Conservation (phyloP, 2,113 vertebrate genomes). For the Nothobranchius kuhntae region DNA sequence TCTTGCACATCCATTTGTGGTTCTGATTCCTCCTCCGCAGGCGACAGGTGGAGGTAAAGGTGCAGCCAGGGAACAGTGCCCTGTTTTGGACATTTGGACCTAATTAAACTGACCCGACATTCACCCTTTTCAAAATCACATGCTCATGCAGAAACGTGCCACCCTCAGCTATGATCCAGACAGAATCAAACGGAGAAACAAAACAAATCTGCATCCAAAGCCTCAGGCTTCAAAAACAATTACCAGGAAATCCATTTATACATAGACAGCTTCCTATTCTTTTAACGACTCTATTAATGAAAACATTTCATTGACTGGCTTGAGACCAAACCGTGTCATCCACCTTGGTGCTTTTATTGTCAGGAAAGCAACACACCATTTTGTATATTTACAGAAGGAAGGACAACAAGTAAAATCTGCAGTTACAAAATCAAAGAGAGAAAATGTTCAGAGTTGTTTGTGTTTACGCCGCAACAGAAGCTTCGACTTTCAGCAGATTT, state of each 20-base stretch:
- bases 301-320: slow-evolving; percentile 65
- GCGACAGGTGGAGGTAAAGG: slow-evolving; percentile 6
- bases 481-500: neutral
- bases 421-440: slow-evolving; percentile 12
- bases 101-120: slow-evolving; percentile 54
- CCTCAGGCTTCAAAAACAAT: slow-evolving; percentile 78
- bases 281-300: slow-evolving; percentile 77
- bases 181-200: slow-evolving; percentile 63
- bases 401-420: slow-evolving; percentile 30
- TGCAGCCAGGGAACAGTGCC: slow-evolving; percentile 10
- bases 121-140: slow-evolving; percentile 47
- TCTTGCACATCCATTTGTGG: slow-evolving; percentile 7
- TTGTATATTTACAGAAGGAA: slow-evolving; percentile 33
- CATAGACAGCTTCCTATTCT: slow-evolving; percentile 65
- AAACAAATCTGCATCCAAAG: slow-evolving; percentile 59
- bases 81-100: slow-evolving; percentile 44
- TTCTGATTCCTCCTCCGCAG: slow-evolving; percentile 15
- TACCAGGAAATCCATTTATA: slow-evolving; percentile 79
- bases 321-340: slow-evolving; percentile 36
- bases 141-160: slow-evolving; percentile 56
- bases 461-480: slow-evolving; percentile 9
- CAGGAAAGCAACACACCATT: slow-evolving; percentile 23
- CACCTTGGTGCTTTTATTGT: slow-evolving; percentile 31
- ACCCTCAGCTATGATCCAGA: slow-evolving; percentile 60
- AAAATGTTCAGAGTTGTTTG: slow-evolving; percentile 13